Percentiles rank a stretch among this genome's conserved stretches.
Evolutionary conservation across 2,888 invertebrate species (phyloP).

Genomic region (Drosophila melanosoma): DNA sequence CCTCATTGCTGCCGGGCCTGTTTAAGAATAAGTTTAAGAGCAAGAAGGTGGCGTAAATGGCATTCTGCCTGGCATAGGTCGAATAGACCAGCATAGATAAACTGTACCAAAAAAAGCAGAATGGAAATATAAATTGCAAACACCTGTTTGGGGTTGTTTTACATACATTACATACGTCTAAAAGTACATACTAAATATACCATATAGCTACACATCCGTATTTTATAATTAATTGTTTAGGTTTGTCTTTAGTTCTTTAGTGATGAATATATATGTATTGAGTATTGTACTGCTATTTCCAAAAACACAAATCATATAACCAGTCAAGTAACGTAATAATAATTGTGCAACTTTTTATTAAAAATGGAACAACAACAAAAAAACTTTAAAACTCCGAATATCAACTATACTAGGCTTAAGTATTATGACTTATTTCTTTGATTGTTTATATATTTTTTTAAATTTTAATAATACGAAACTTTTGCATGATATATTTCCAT

Average conservation of each 20-base stretch:
- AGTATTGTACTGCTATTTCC: constrained; percentile 43
- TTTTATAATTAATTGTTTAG: constrained; percentile 31
- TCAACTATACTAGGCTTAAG: constrained; percentile 28
- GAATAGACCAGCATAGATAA: constrained; percentile 19
- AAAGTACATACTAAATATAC: constrained; percentile 15
- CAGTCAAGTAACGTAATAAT: constrained; percentile 5
- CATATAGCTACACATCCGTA: constrained; percentile 13
- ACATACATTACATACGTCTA: background rate
- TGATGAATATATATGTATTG: constrained; percentile 15
- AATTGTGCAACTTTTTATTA: constrained; percentile 15
- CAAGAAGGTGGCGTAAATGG: constrained; percentile 63
- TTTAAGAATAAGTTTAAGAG: constrained; percentile 92
- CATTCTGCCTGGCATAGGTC: background rate
- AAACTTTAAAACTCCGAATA: constrained; percentile 34
- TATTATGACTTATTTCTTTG: constrained; percentile 5
- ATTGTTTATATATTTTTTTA: background rate
- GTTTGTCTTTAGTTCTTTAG: constrained; percentile 11
- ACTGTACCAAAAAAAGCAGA: constrained; percentile 52
- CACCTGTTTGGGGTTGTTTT: constrained; percentile 20
- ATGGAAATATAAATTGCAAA: background rate
- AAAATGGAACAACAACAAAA: constrained; percentile 10
- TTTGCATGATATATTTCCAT: constrained; percentile 70
- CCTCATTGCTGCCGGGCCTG: constrained; percentile 95
- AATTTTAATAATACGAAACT: constrained; percentile 29
- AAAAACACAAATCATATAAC: constrained; percentile 25